Conservation (phyloP, 2,113 vertebrate species). For the Oreotrochilus melanogaster region DNA sequence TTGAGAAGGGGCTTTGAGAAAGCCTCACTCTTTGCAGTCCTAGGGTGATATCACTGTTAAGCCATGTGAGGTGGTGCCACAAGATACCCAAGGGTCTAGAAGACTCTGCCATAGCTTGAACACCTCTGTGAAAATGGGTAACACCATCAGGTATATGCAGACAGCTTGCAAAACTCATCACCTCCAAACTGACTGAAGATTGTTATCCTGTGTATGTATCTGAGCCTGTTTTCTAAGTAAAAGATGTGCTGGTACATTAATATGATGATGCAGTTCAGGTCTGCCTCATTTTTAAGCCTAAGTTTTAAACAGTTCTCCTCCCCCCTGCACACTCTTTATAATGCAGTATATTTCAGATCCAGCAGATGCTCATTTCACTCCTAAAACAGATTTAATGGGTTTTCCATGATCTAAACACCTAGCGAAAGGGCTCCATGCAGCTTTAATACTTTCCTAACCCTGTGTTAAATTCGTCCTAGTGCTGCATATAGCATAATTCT, state of each 20-base stretch:
- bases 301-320: background rate
- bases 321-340: background rate
- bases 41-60: background rate
- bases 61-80: background rate
- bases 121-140: background rate
- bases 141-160: background rate
- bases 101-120: background rate
- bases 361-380: conserved; percentile 21
- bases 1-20: background rate
- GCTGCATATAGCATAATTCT: conserved; percentile 38
- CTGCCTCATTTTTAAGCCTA: background rate
- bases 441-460: conserved; percentile 60
- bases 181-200: background rate
- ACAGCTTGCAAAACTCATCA: background rate
- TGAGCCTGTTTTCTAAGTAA: background rate
- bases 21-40: background rate
- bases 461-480: conserved; percentile 31
- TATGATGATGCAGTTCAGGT: background rate
- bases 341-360: background rate
- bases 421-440: background rate
- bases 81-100: background rate
- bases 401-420: conserved; percentile 62
- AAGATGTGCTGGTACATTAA: background rate
- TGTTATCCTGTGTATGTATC: background rate
- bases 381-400: conserved; percentile 49